phyloP scores from a whole-genome alignment of 2,797 vertebrate species.

The Necrosyrtes monachus region DNA sequence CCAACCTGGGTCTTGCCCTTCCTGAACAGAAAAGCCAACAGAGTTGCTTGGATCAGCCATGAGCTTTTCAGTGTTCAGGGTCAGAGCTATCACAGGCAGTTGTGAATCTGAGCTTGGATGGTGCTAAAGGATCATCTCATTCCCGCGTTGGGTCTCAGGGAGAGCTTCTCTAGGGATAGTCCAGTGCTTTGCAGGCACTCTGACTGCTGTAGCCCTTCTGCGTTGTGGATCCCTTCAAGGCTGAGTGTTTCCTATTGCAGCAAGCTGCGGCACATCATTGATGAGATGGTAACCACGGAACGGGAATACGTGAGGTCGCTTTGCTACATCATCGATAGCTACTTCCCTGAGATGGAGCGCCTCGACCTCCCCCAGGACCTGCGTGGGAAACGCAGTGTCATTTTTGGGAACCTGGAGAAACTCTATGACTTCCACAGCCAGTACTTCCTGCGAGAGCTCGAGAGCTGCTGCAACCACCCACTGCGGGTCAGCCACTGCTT shows the following conservation, averaged over 20 bases:
- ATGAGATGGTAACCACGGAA: slow-evolving; percentile 95
- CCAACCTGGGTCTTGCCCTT: not conserved
- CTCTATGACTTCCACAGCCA: slow-evolving; percentile 92
- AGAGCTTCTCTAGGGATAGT: not conserved
- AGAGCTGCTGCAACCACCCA: slow-evolving; percentile 91
- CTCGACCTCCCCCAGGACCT: slow-evolving; percentile 91
- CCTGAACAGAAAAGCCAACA: not conserved
- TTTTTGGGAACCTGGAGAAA: slow-evolving; percentile 96
- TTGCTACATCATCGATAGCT: slow-evolving; percentile 87
- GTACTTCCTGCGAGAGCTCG: slow-evolving; percentile 92
- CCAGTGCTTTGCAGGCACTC: not conserved
- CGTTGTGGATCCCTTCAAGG: not conserved
- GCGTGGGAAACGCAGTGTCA: slow-evolving; percentile 86
- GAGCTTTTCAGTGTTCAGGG: not conserved
- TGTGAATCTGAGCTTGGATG: not conserved
- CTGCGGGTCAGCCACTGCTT: slow-evolving; percentile 91
- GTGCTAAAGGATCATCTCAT: not conserved
- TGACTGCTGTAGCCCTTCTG: not conserved
- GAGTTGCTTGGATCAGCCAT: not conserved
- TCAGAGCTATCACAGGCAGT: accelerated
- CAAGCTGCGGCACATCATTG: slow-evolving; percentile 89
- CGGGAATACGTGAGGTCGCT: slow-evolving; percentile 91
- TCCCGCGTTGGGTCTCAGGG: accelerated
- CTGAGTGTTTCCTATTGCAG: slow-evolving; percentile 51
- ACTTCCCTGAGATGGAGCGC: slow-evolving; percentile 94